phyloP scores from a whole-genome alignment of 2,113 vertebrate species.

The Callipepla californica region DNA sequence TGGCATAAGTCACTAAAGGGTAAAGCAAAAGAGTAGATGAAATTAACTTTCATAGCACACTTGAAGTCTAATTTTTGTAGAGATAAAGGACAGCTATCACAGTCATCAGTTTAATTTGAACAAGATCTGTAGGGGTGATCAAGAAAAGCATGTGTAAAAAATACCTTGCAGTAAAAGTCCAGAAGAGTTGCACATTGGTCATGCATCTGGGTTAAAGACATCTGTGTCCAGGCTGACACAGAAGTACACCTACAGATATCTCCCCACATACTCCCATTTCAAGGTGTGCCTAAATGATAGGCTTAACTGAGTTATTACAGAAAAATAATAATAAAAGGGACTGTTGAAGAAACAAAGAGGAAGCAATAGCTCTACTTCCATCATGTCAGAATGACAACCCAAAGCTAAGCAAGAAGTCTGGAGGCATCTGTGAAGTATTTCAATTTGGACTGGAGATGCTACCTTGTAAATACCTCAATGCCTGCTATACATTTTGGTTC shows the following conservation, averaged over 20 bases:
- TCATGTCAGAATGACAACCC: neutral
- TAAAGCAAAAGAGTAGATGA: neutral
- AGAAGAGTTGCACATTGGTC: no score
- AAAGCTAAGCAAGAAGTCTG: neutral
- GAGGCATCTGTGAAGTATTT: neutral
- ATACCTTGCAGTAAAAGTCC: neutral
- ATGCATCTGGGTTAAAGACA: neutral
- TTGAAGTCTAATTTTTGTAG: neutral
- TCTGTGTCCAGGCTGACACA: neutral
- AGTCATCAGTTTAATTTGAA: neutral
- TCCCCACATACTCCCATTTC: rapidly evolving
- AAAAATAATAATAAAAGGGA: neutral
- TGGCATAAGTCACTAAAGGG: neutral
- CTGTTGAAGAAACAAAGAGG: neutral
- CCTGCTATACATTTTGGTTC: neutral
- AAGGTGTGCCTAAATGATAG: neutral
- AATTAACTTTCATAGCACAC: neutral
- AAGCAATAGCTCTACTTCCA: neutral
- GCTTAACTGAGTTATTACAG: neutral
- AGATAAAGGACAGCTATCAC: neutral
- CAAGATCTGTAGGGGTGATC: neutral
- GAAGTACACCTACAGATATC: neutral
- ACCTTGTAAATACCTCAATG: rapidly evolving
- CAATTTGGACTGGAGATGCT: neutral
- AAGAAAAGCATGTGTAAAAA: neutral